phyloP scores from a whole-genome alignment of 1,140 invertebrate species.

The Ditylenchus dipsaci region DNA sequence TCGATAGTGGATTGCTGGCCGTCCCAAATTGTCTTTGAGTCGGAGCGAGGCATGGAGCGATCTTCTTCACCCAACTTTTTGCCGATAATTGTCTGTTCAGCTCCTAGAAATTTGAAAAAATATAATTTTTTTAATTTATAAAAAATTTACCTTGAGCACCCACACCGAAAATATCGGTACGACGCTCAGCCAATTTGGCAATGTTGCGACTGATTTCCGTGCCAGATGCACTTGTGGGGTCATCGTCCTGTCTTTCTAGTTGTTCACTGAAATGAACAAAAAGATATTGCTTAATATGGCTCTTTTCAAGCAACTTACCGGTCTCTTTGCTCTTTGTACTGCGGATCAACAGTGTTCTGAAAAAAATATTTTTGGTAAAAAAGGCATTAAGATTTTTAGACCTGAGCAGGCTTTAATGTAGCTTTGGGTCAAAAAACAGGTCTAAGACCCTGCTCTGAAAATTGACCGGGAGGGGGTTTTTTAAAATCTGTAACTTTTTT shows the following conservation, averaged over 20 bases:
- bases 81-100: conserved; percentile 96
- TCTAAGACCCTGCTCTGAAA: too few relatives aligned
- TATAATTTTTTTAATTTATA: too few relatives aligned
- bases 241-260: conserved; percentile 74
- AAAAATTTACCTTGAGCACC: conserved; percentile 62
- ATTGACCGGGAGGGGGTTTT: too few relatives aligned
- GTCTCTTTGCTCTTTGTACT: conserved; percentile 94
- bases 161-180: conserved; percentile 99
- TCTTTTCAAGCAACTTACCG: conserved; percentile 70
- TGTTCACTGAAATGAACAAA: conserved; percentile 33
- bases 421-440: too few relatives aligned
- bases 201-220: conserved; percentile 87
- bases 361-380: too few relatives aligned
- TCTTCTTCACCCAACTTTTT: conserved; percentile 94
- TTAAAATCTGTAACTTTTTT: too few relatives aligned
- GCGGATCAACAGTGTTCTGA: conserved; percentile 81
- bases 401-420: too few relatives aligned
- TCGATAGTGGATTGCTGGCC: conserved; percentile 92
- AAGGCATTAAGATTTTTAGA: too few relatives aligned
- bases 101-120: conserved; percentile 64
- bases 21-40: conserved; percentile 83
- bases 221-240: conserved; percentile 76
- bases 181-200: conserved; percentile 85
- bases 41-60: conserved; percentile 73
- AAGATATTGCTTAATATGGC: neutral